Base-by-base conservation (phyloP, 2,113 vertebrate species). In the Chloropsis cyanopogon region DNA sequence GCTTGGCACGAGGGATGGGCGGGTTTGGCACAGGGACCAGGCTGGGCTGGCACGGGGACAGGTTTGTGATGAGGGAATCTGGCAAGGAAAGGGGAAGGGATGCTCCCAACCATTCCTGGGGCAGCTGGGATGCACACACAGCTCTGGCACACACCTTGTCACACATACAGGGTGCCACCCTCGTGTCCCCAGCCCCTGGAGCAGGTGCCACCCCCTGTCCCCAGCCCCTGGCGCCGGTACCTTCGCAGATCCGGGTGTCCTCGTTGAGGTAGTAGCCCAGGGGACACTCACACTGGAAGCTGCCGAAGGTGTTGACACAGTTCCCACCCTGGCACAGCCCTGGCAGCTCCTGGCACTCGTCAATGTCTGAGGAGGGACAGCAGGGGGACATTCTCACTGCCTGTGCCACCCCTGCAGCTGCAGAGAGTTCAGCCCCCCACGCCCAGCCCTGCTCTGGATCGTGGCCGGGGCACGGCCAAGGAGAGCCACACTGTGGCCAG, bases 221-320 rank as follows among this genome's bases (percentile, higher is more conserved):
- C 79, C 79, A 11, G 26, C 28, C 63, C 79, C 44, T 24, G 44
- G 16, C 5, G 1, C 60, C 5, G 4, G 29, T 96, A 99, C 99
- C 99, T 95, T 99, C 98, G 54, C 99, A 99, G 95, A 98, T 98
- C 49, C 98, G 98, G 0, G 98, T 99, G 90, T 98, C 98, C 93
- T 98, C 98, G 3, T 98, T 98, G 59, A 99, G 98, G 95, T 98
- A 99, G 95, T 99, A 99, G 28, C 99, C 99, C 1, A 98, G 96
- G 12, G 98, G 99, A 71, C 99, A 99, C 57, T 99, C 98, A 3
- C 99, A 99, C 97, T 99, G 99, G 97, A 99, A 99, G 93, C 99
- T 99, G 78, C 99, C 99, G 13, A 99, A 99, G 10, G 98, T 99
- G 96, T 99, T 99, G 44, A 99, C 97, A 2, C 99, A 99, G 93